phyloP scores from a whole-genome alignment of 1,140 invertebrate genomes.

The Helicorthomorpha holstii region DNA sequence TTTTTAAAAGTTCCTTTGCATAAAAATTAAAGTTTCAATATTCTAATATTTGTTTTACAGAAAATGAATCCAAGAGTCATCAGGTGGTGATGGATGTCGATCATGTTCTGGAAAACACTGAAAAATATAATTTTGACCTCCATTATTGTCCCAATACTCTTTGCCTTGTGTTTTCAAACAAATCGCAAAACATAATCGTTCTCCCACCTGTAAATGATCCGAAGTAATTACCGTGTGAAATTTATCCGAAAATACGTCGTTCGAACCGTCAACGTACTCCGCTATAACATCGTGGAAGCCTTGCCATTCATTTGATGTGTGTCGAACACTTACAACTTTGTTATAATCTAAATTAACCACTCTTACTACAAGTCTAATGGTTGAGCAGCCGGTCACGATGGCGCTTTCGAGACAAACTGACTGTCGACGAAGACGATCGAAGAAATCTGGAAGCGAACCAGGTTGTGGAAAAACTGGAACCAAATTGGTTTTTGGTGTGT shows the following conservation, averaged over 20 bases:
- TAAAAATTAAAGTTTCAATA: too few species aligned
- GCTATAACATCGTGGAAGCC: slow-evolving; percentile 57
- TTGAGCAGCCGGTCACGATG: slow-evolving; percentile 44
- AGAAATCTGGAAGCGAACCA: slow-evolving; percentile 49
- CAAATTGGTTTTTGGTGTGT: slow-evolving; percentile 32
- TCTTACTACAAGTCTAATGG: slow-evolving; percentile 63
- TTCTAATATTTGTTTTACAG: background rate
- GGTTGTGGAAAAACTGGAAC: slow-evolving; percentile 71
- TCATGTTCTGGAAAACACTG: slow-evolving; percentile 36
- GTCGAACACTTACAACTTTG: slow-evolving; percentile 73
- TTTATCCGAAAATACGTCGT: slow-evolving; percentile 75
- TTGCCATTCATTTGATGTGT: slow-evolving; percentile 69
- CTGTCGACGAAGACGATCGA: slow-evolving; percentile 50
- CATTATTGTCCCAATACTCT: slow-evolving; percentile 83
- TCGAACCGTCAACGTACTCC: slow-evolving; percentile 67
- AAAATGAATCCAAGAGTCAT: slow-evolving; percentile 33
- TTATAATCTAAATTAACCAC: slow-evolving; percentile 81
- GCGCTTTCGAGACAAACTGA: slow-evolving; percentile 73
- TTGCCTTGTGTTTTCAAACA: slow-evolving; percentile 61
- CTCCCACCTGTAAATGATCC: slow-evolving; percentile 40
- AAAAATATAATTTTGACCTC: slow-evolving; percentile 65
- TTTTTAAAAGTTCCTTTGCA: too few species aligned
- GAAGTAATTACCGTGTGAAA: slow-evolving; percentile 45
- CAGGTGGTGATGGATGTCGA: slow-evolving; percentile 55
- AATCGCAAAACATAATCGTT: slow-evolving; percentile 60